phyloP scores from a whole-genome alignment of 2,113 vertebrate species.

The Edolisoma coerulescens region DNA sequence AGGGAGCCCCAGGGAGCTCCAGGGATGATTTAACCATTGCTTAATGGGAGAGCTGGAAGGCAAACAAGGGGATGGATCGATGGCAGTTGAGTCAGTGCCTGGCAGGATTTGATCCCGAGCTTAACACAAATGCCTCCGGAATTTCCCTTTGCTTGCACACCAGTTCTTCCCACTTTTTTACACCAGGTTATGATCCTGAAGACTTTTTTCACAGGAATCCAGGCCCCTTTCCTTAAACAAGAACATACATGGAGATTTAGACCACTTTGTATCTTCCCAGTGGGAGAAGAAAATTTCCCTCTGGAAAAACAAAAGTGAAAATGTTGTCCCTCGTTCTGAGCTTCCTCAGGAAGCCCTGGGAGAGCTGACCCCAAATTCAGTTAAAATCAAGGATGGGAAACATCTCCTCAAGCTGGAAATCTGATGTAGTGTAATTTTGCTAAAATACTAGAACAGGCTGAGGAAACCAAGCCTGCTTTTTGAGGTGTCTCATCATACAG shows the following conservation, averaged over 20 bases:
- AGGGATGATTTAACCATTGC: neutral
- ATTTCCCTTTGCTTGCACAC: neutral
- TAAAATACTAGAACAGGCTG: neutral
- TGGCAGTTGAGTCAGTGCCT: neutral
- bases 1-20: neutral
- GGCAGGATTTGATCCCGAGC: neutral
- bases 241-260: accelerated
- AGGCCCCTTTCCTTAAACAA: neutral
- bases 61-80: neutral
- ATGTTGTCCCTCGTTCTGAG: neutral
- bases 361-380: neutral
- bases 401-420: neutral
- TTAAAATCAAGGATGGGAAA: neutral
- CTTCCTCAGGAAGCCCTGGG: neutral
- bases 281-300: neutral
- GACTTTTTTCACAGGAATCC: neutral
- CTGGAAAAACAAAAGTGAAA: neutral
- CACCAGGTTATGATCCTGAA: accelerated
- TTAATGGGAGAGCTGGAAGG: neutral
- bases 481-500: accelerated
- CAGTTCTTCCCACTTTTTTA: neutral
- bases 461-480: neutral
- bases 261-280: neutral
- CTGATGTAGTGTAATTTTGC: neutral
- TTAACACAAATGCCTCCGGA: neutral